These are phyloP conservation scores for Anguilla japonica DNA, from an alignment of 2,113 vertebrate species.

Conservation along the genomic window DNA sequence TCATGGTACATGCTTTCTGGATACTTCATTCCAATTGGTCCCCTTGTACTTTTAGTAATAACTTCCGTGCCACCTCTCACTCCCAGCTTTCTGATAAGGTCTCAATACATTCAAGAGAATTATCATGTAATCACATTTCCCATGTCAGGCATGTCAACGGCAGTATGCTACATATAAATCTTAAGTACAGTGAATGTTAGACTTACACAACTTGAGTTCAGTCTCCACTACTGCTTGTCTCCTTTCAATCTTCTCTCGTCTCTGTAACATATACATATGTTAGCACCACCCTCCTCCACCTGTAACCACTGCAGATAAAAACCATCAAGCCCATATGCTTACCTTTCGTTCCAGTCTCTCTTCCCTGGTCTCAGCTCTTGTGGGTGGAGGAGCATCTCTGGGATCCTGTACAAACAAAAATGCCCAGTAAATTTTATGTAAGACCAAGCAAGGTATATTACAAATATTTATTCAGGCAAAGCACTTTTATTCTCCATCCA, in stretches of 20 bases:
- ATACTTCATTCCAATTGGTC: background rate
- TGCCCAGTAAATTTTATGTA: background rate
- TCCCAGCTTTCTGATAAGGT: background rate
- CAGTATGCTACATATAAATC: background rate
- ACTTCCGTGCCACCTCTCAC: background rate
- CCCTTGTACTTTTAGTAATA: background rate
- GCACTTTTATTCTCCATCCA: too few species aligned
- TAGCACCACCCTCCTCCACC: background rate
- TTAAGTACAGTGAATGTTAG: background rate
- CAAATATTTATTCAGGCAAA: background rate
- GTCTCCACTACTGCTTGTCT: conserved; percentile 84
- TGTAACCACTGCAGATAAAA: background rate
- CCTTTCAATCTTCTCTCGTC: conserved; percentile 89
- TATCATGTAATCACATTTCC: background rate
- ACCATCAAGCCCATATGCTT: background rate
- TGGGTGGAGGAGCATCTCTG: conserved; percentile 83
- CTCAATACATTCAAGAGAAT: background rate
- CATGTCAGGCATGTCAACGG: background rate
- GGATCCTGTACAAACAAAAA: conserved; percentile 67
- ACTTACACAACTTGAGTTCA: conserved; percentile 92
- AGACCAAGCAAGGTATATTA: background rate
- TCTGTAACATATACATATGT: conserved; percentile 62
- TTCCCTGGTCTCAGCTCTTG: conserved; percentile 87
- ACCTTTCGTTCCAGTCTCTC: conserved; percentile 92
- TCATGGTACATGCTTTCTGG: background rate